Percentiles rank a stretch among this genome's conserved stretches.
Evolutionary conservation across 37 sponge, comb jelly and placozoan genomes (phyloP).

Genomic region (Hexactinellida sp.): DNA sequence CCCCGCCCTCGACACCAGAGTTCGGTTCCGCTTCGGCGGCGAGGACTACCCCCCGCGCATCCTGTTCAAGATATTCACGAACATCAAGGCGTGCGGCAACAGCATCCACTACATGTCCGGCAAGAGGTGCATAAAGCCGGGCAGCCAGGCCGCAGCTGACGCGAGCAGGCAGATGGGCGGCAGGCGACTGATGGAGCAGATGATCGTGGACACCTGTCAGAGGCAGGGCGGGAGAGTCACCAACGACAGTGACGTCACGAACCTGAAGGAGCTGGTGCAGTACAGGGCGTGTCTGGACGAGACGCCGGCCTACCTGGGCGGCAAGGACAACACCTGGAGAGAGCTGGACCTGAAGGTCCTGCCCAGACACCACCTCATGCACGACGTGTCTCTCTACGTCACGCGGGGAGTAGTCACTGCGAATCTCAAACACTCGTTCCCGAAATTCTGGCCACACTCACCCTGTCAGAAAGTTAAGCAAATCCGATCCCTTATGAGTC

Average conservation of each 20-base stretch:
- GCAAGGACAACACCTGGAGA: conserved; percentile 86
- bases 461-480: conserved; percentile 12
- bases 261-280: conserved; percentile 58
- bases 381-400: conserved; percentile 8
- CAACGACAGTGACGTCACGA: conserved; percentile 69
- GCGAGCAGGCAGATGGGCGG: conserved; percentile 81
- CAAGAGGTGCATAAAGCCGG: conserved; percentile 66
- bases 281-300: conserved; percentile 62
- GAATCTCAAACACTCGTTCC: not conserved
- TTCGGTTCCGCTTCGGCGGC: conserved; percentile 87
- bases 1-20: conserved; percentile 62
- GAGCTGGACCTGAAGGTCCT: conserved; percentile 40
- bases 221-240: conserved; percentile 43
- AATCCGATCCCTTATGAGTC: conserved; percentile 1
- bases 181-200: conserved; percentile 60
- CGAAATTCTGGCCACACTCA: conserved; percentile 6
- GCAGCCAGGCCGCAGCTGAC: conserved; percentile 69
- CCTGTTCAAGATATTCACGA: conserved; percentile 77
- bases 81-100: conserved; percentile 24
- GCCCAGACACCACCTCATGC: not conserved
- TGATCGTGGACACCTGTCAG: conserved; percentile 66
- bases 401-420: not conserved
- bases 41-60: conserved; percentile 70
- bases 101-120: conserved; percentile 70
- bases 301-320: conserved; percentile 73